Base-by-base conservation (phyloP, 2,113 vertebrate genomes). In the Oophaga pumilio region DNA sequence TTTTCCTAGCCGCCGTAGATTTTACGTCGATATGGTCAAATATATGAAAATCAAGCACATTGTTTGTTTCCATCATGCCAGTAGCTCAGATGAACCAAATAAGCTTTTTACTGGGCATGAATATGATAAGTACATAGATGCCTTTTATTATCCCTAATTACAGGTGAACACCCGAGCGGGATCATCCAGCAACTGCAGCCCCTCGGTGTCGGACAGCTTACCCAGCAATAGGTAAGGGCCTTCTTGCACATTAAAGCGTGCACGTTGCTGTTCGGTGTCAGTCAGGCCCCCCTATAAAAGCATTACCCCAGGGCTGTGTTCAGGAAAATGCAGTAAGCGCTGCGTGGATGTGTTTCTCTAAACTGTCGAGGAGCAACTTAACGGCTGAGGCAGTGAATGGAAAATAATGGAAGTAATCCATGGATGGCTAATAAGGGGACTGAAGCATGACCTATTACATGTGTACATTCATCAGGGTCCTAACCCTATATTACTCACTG, bases 91-190 rank as follows among this genome's bases (percentile, higher is more conserved):
- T 33, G 56, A 60, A 80, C 17, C 24, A 28, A 78, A 9, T 79
- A 28, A 53, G 52, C 22, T 78, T 6, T 71, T 71, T 5, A n/a
- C 33, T 14, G 66, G 4, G 18, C 22, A 71, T 22, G 66, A 68
- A 68, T 26, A 22, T 6, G 17, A 24, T 53, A 24, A 13, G 6
- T 6, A 43, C 18, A n/a, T 76, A 52, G 43, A 52, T 1, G 4
- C 11, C 14, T 14, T 52, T 24, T 64, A 43, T 82, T 43, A n/a
- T 33, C 7, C 17, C 22, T 69, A 52, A n/a, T 92, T 86, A 85
- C 94, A 99, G 98, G 98, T 99, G 91, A 99, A 99, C 92, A 99
- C 98, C 0, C 95, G 97, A 89, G 95, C 96, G 0, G 96, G 95
- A 89, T 93, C 97, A 76, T 95, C 95, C 90, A 96, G 95, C 89